Evolutionary conservation across 2,797 vertebrate species (phyloP).

Genomic region (Periophthalmus magnuspinnatus): DNA sequence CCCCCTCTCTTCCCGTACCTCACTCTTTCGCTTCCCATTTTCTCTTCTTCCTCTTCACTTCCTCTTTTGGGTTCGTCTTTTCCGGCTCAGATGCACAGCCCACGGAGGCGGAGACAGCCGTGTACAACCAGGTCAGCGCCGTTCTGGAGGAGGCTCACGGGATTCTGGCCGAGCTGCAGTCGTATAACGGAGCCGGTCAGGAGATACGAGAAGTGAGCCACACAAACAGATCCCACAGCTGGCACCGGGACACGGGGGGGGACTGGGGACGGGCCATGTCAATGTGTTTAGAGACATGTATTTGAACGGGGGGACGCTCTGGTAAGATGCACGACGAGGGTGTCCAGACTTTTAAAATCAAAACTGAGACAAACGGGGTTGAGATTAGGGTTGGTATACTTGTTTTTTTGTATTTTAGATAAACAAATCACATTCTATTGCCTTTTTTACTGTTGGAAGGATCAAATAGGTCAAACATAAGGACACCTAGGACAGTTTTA

Average conservation of each 20-base stretch:
- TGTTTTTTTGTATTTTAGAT: too few species aligned
- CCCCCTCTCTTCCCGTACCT: conserved; percentile 20
- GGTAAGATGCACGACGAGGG: not conserved
- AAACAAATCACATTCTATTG: too few species aligned
- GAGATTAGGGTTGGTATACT: too few species aligned
- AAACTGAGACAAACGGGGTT: too few species aligned
- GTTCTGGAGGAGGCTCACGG: conserved; percentile 91
- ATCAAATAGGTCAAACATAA: too few species aligned
- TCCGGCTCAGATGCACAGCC: conserved; percentile 85
- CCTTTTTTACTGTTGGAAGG: too few species aligned
- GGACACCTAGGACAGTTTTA: too few species aligned
- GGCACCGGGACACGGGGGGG: too few species aligned
- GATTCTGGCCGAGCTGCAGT: conserved; percentile 89
- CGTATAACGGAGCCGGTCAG: conserved; percentile 89
- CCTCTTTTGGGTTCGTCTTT: conserved; percentile 2
- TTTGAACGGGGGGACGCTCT: not conserved
- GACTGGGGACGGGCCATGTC: too few species aligned
- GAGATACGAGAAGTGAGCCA: conserved; percentile 90
- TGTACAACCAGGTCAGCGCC: conserved; percentile 94
- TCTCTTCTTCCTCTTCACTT: conserved; percentile 20
- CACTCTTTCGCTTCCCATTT: conserved; percentile 48
- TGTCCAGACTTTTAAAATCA: too few species aligned
- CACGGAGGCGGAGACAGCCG: conserved; percentile 89
- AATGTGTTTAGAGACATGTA: not conserved
- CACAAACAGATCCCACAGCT: conserved; percentile 5